phyloP scores from a whole-genome alignment of 2,113 vertebrate species.

The Melanerpes formicivorus region DNA sequence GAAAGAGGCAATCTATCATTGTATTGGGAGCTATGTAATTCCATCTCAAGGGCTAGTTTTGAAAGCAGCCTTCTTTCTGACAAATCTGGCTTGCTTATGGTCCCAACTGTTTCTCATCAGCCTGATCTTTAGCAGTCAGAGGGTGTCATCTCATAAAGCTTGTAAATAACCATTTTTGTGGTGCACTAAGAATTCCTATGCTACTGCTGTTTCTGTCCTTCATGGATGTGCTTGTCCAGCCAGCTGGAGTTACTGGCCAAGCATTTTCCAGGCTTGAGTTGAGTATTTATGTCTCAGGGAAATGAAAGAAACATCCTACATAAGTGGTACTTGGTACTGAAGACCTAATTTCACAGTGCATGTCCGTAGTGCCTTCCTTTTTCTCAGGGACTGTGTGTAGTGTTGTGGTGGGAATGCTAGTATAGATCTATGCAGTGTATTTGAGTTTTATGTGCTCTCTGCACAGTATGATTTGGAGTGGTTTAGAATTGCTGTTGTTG shows the following conservation, averaged over 20 bases:
- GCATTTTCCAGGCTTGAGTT: not conserved
- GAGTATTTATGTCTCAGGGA: not conserved
- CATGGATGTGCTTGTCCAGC: not conserved
- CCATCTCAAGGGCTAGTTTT: not conserved
- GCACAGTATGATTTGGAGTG: not conserved
- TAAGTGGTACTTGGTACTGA: not conserved
- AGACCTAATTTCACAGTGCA: not conserved
- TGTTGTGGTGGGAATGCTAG: not conserved
- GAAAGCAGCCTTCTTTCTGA: conserved; percentile 2
- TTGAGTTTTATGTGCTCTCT: not conserved
- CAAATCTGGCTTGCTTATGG: not conserved
- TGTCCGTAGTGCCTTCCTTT: not conserved
- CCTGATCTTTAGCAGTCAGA: not conserved
- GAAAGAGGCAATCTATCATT: not conserved
- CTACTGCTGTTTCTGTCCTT: not conserved
- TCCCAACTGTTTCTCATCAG: conserved; percentile 13
- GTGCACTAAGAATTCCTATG: not conserved
- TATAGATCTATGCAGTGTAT: not conserved
- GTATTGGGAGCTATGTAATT: not conserved
- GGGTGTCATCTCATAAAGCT: not conserved
- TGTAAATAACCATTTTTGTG: not conserved
- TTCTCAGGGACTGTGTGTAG: not conserved
- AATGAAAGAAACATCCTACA: not conserved
- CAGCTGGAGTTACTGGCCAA: not conserved
- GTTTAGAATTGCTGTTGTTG: not conserved